Evolutionary conservation across 2,888 invertebrate species (phyloP).

Genomic region (Siphlonurus alternatus): DNA sequence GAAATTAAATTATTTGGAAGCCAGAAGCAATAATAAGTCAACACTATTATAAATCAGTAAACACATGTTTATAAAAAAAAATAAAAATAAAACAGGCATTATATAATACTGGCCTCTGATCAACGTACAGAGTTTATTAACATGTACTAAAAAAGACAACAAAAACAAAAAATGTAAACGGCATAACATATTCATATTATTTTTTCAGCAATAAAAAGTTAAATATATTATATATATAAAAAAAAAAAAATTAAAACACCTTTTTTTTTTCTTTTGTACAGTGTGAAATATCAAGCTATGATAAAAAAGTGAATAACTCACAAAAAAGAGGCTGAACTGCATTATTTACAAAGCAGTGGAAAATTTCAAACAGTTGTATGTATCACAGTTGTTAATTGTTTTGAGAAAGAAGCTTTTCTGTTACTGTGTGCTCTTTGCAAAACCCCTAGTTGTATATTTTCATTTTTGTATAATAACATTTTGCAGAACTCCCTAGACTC

Average conservation of each 20-base stretch:
- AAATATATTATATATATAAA: no score
- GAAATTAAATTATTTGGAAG: no score
- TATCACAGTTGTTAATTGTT: constrained; percentile 4
- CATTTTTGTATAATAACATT: neutral
- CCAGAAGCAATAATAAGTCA: no score
- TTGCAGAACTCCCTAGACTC: neutral
- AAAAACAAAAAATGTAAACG: no score
- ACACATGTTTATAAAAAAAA: neutral
- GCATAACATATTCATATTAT: no score
- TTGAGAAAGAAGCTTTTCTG: neutral
- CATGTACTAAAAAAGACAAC: no score
- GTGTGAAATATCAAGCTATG: no score
- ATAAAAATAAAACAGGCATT: neutral
- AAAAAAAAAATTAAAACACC: no score
- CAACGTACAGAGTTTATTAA: neutral
- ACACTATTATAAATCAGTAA: neutral
- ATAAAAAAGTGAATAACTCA: no score
- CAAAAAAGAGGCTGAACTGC: no score
- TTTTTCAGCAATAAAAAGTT: no score
- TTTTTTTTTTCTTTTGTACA: no score
- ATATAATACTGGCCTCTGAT: neutral
- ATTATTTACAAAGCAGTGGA: neutral
- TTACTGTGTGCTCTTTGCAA: neutral
- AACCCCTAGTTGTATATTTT: neutral
- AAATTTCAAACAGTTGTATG: neutral